Conservation (phyloP, 2,888 invertebrate genomes). For the Apoderus coryli region DNA sequence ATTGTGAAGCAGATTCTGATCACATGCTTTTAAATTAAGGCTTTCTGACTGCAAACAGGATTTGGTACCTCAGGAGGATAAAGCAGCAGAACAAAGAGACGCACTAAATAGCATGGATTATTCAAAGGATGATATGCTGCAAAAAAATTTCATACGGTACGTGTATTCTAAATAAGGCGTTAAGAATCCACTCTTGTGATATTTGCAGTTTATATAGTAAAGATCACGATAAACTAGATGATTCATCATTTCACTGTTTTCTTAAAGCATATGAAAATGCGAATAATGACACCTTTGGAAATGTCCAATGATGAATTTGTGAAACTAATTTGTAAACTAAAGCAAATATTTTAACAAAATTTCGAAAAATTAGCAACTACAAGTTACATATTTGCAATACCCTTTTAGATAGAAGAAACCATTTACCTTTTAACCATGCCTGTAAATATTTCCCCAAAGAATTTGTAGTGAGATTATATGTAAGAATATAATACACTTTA, state of each 20-base stretch:
- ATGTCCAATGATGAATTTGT: slow-evolving; percentile 9
- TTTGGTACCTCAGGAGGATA: no score
- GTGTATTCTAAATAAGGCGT: slow-evolving; percentile 4
- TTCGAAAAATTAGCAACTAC: slow-evolving; percentile 9
- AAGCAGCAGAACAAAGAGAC: no score
- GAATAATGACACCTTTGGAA: slow-evolving; percentile 6
- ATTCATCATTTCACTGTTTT: slow-evolving; percentile 9
- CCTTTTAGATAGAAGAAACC: neutral
- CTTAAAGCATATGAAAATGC: slow-evolving; percentile 9
- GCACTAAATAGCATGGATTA: no score
- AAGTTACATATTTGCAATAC: slow-evolving; percentile 1
- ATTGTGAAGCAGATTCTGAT: no score
- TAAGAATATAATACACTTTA: slow-evolving; percentile 1
- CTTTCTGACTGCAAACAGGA: no score
- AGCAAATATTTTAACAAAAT: slow-evolving; percentile 8
- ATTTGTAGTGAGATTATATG: slow-evolving; percentile 1
- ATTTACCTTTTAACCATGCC: neutral
- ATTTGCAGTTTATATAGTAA: slow-evolving; percentile 5
- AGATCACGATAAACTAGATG: slow-evolving; percentile 8
- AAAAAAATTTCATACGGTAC: slow-evolving; percentile 9
- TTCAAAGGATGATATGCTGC: slow-evolving; percentile 6
- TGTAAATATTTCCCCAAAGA: slow-evolving; percentile 2
- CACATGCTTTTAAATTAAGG: no score
- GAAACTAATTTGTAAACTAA: slow-evolving; percentile 6
- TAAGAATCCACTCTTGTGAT: slow-evolving; percentile 7